A percentile compares a stretch with the other conserved stretches of the same genome.
Evolutionary conservation across 2,113 vertebrate genomes (phyloP).

Genomic region (Mesocricetus auratus): DNA sequence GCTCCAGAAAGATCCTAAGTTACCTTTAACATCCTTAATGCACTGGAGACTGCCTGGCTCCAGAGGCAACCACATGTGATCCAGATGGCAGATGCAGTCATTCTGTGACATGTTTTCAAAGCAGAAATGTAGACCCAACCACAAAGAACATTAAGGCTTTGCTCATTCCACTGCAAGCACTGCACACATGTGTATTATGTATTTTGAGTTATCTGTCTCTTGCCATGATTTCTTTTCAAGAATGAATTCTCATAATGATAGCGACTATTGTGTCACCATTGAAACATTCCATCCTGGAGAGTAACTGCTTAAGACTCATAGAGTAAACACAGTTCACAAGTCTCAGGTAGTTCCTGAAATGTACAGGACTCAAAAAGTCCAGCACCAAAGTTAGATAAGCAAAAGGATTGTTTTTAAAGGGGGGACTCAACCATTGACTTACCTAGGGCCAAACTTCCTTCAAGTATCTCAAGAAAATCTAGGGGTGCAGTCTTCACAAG

Average conservation of each 20-base stretch:
- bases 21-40: neutral
- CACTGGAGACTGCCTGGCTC: neutral
- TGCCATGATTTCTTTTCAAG: conserved; percentile 1
- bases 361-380: neutral
- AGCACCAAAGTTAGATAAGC: neutral
- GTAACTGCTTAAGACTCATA: neutral
- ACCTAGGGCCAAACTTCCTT: neutral
- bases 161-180: neutral
- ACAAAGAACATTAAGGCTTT: neutral
- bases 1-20: neutral
- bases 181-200: neutral
- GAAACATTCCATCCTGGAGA: neutral
- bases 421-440: no score
- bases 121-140: neutral
- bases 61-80: neutral
- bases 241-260: neutral
- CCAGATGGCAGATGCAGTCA: neutral
- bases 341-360: neutral
- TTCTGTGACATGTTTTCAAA: neutral
- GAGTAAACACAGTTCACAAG: neutral
- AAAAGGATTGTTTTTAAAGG: neutral
- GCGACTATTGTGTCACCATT: neutral
- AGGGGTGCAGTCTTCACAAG: neutral
- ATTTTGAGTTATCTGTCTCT: neutral
- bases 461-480: neutral